Percentiles rank a stretch among this genome's conserved stretches.
These are phyloP conservation scores for Agonum fuliginosum DNA, from an alignment of 2,888 invertebrate genomes.

Conservation along the genomic window DNA sequence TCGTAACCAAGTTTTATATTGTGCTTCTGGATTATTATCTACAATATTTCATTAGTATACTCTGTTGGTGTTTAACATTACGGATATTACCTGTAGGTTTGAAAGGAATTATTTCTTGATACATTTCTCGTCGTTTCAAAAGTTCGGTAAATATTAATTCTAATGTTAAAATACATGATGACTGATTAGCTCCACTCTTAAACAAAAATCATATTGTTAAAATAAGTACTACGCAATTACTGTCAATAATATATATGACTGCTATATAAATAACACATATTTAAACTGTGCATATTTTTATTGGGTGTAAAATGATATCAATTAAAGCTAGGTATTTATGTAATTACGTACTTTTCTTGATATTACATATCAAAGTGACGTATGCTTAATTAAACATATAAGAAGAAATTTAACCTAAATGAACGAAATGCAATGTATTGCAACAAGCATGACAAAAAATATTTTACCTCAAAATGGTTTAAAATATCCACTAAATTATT, in stretches of 20 bases:
- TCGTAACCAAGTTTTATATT: slow-evolving; percentile 81
- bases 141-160: slow-evolving; percentile 84
- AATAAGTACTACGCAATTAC: background rate
- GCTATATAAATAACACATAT: background rate
- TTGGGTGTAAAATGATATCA: too few relatives aligned
- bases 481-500: slow-evolving; percentile 82
- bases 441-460: too few relatives aligned
- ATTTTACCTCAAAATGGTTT: slow-evolving; percentile 79
- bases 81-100: slow-evolving; percentile 74
- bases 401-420: slow-evolving; percentile 64
- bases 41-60: slow-evolving; percentile 7
- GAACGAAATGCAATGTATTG: too few relatives aligned
- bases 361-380: background rate
- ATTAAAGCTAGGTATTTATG: too few relatives aligned
- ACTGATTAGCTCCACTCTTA: slow-evolving; percentile 70
- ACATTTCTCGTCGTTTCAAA: slow-evolving; percentile 80
- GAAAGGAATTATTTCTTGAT: slow-evolving; percentile 77
- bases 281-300: too few relatives aligned
- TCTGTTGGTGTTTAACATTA: slow-evolving; percentile 39
- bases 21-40: slow-evolving; percentile 77
- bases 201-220: background rate
- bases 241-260: background rate
- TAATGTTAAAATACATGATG: slow-evolving; percentile 79
- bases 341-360: background rate
- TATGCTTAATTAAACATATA: slow-evolving; percentile 44